A percentile compares a stretch with the other conserved stretches of the same genome.
Evolutionary conservation across 2,888 invertebrate species (phyloP).

Genomic region (Chrysodeixis includens): DNA sequence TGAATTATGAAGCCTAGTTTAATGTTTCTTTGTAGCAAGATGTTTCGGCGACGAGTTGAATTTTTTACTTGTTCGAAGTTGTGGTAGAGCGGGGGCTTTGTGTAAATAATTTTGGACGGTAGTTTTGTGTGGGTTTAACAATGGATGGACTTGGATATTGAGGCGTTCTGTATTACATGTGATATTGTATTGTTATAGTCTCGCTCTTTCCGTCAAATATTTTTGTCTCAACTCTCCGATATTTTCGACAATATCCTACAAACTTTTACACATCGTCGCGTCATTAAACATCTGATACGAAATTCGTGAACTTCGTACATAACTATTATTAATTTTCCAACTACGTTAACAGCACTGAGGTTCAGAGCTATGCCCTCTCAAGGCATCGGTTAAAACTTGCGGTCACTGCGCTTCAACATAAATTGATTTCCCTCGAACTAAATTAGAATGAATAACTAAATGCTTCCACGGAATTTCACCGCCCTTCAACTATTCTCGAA

Average conservation of each 20-base stretch:
- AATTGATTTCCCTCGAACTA: background rate
- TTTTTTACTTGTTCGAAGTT: constrained; percentile 21
- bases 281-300: too few relatives aligned
- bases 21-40: constrained; percentile 18
- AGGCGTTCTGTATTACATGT: background rate
- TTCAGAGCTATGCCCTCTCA: background rate
- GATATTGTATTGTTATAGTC: too few relatives aligned
- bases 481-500: background rate
- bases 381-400: background rate
- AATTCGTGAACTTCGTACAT: too few relatives aligned
- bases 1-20: constrained; percentile 30
- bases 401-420: background rate
- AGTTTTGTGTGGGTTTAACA: background rate
- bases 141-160: background rate
- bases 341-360: too few relatives aligned
- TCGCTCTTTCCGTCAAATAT: too few relatives aligned
- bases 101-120: background rate
- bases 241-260: too few relatives aligned
- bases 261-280: too few relatives aligned
- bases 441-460: background rate
- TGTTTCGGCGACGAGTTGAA: constrained; percentile 2
- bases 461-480: background rate
- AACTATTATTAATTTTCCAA: background rate
- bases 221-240: too few relatives aligned
- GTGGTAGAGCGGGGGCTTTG: background rate